Conservation (phyloP, 1,140 invertebrate species). For the Drosophila pseudoobscura region DNA sequence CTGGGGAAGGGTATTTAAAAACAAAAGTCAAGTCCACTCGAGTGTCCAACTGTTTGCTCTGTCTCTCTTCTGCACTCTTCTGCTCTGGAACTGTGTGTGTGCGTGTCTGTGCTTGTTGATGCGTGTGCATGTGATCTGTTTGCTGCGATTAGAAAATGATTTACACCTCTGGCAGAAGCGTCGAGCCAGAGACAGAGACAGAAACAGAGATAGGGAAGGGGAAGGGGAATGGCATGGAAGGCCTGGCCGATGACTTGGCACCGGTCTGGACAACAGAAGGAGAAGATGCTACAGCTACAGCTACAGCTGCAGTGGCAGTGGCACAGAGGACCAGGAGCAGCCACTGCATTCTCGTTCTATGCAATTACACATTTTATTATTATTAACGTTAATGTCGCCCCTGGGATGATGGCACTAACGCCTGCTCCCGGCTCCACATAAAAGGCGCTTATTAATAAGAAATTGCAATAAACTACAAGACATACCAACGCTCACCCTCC, state of each 20-base stretch:
- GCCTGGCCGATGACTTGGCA: neutral
- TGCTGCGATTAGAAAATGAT: conserved; percentile 73
- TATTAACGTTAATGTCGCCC: conserved; percentile 78
- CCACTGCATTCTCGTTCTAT: conserved; percentile 45
- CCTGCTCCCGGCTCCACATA: conserved; percentile 51
- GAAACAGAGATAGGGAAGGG: neutral
- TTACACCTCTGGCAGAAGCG: conserved; percentile 60
- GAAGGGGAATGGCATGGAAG: too few relatives aligned
- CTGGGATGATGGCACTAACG: conserved; percentile 66
- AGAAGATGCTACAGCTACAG: too few relatives aligned
- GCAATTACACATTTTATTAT: conserved; percentile 79
- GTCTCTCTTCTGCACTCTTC: neutral
- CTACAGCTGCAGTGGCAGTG: conserved; percentile 1
- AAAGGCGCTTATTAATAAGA: conserved; percentile 77
- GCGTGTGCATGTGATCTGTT: conserved; percentile 65
- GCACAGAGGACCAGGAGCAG: neutral
- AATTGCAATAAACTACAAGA: conserved; percentile 68
- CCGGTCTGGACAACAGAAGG: too few relatives aligned
- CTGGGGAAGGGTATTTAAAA: too few relatives aligned
- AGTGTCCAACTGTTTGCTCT: conserved; percentile 20
- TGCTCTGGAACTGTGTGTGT: conserved; percentile 1
- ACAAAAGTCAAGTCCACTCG: conserved; percentile 55
- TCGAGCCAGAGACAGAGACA: neutral
- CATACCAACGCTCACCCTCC: too few relatives aligned
- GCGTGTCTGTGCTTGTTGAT: conserved; percentile 17